A percentile compares a stretch with the other conserved stretches of the same genome.
These are phyloP conservation scores for Atherinosoma microstoma DNA, from an alignment of 2,797 vertebrate genomes.

Conservation along the genomic window DNA sequence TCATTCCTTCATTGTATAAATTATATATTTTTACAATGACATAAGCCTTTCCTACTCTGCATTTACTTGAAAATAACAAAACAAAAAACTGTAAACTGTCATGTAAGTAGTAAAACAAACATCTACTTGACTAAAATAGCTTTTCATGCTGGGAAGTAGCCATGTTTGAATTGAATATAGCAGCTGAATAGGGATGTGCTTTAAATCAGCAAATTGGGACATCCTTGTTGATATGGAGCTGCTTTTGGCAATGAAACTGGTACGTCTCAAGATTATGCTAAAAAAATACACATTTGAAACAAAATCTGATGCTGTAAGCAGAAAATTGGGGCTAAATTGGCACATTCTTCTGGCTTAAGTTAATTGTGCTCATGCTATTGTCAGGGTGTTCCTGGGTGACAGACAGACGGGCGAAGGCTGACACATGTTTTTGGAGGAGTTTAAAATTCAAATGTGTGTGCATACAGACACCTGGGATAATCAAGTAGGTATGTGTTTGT, in stretches of 20 bases:
- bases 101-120: neutral
- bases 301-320: conserved; percentile 60
- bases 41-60: neutral
- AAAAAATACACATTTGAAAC: conserved; percentile 67
- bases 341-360: conserved; percentile 73
- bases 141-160: conserved; percentile 13
- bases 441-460: conserved; percentile 77
- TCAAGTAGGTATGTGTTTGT: conserved; percentile 34
- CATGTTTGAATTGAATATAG: conserved; percentile 58
- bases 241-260: conserved; percentile 66
- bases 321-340: conserved; percentile 78
- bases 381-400: conserved; percentile 70
- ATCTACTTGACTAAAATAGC: neutral
- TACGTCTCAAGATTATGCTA: conserved; percentile 74
- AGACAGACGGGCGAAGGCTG: conserved; percentile 72
- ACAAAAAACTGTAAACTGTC: conserved; percentile 2
- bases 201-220: conserved; percentile 74
- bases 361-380: conserved; percentile 74
- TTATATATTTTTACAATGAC: neutral
- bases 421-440: conserved; percentile 76
- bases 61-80: conserved; percentile 9
- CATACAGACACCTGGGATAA: conserved; percentile 74
- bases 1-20: neutral
- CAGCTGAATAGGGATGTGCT: conserved; percentile 58
- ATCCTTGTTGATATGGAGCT: conserved; percentile 64